Conservation (phyloP, 2,113 vertebrate species). For the Phrynosoma blainvillii region DNA sequence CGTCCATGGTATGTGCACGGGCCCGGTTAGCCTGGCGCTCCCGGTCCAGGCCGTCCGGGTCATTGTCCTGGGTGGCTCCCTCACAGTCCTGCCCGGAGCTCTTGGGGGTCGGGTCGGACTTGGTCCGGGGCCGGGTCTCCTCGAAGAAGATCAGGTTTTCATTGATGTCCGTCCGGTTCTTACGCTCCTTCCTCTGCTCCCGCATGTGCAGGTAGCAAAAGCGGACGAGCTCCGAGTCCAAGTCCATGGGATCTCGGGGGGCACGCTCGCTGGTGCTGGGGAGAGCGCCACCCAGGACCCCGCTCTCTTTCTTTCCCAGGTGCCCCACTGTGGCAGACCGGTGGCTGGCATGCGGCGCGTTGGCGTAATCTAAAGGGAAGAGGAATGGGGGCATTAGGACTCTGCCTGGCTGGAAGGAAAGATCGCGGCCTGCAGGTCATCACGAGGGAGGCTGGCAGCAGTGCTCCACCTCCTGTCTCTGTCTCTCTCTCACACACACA, state of each 20-base stretch:
- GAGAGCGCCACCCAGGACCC: constrained; percentile 82
- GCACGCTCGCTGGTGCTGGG: constrained; percentile 76
- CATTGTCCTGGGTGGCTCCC: constrained; percentile 59
- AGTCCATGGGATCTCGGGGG: constrained; percentile 74
- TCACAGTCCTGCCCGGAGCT: constrained; percentile 83
- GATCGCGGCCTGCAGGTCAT: not conserved
- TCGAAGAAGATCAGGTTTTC: constrained; percentile 93
- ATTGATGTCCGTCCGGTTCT: constrained; percentile 88
- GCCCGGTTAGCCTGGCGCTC: constrained; percentile 82
- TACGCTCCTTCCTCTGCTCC: constrained; percentile 90
- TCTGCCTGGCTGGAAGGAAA: fast-evolving
- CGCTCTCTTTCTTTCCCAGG: constrained; percentile 87
- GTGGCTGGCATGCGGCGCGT: constrained; percentile 84
- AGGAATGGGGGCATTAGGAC: constrained; percentile 66
- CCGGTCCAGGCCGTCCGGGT: constrained; percentile 69
- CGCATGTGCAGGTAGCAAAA: constrained; percentile 95
- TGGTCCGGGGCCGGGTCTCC: constrained; percentile 89
- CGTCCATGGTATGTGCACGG: constrained; percentile 88
- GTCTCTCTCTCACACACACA: no score
- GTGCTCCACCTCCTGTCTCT: not conserved
- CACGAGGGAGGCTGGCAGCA: not conserved
- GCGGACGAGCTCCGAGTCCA: constrained; percentile 90
- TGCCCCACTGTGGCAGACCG: constrained; percentile 80
- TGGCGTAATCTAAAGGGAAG: constrained; percentile 96
- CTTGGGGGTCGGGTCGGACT: constrained; percentile 93